Base-by-base conservation (phyloP, 2,888 invertebrate genomes). In the Zootermopsis nevadensis region DNA sequence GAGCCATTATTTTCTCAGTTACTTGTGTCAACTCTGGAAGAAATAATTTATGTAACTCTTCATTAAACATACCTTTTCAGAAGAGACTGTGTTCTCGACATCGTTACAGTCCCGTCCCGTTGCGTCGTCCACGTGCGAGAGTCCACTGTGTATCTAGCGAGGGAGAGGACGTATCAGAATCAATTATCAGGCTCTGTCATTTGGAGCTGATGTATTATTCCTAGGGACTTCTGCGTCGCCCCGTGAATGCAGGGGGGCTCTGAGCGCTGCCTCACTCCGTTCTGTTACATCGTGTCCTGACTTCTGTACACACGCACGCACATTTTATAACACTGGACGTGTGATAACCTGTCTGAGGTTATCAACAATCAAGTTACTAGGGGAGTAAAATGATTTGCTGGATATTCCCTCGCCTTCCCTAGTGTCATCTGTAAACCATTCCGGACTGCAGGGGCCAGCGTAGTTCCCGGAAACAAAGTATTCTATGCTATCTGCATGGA, bases 261-360 rank as follows among this genome's bases (percentile, higher is more conserved):
- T 10, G 24, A 66, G 27, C 66, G 12, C 66, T 24, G n/a, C n/a
- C n/a, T 24, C 30, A 53, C 15, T 53, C 3, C 60, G 15, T n/a
- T 66, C 27, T 69, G 33, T 33, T 22, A 27, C 31, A n/a, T n/a
- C n/a, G n/a, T n/a, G n/a, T n/a, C 31, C 19, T 19, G 19, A 42
- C 76, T 76, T 27, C 19, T 27, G 79, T n/a, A 19, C 35, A 81
- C 76, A 83, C 69, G 10, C 35, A 81, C 76, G 81, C 69, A 81
- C 77, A 77, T 77, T 83, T 77, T 81, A n/a, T n/a, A 83, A 81
- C 81, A 81, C 69, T 60, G 66, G 35, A 27, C 74, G 31, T 77
- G 33, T 81, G 83, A 83, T 83, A 83, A 83, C 83, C 83, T 83
- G 81, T 69, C 60, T 24, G 72, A 31, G 83, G 83, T 83, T 83